Evolutionary conservation across 2,888 invertebrate species (phyloP), one percentile per base, ranked within the genome.

Genomic region (Boloria selene): DNA sequence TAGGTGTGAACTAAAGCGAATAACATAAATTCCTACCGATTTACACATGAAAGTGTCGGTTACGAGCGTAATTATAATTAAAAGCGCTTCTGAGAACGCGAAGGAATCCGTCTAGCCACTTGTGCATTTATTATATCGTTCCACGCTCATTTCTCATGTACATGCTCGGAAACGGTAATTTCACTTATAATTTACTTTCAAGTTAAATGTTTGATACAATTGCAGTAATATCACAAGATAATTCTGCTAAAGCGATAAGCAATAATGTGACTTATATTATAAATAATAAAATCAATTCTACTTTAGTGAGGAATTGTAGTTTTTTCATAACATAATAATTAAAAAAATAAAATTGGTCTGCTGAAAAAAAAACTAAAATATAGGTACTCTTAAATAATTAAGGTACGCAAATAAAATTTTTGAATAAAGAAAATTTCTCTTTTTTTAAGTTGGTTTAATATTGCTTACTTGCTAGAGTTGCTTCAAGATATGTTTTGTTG

Each of bases 381-480:
- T 45, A n/a, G n/a, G 2, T n/a, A 47, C 4, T 22, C 22, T 22
- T 22, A 22, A 22, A n/a, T n/a, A n/a, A 1, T 2, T 22, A 47
- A 47, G 1, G 13, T n/a, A 4, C 14, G 4, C n/a, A 6, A 16
- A 49, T 14, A 47, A n/a, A 13, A n/a, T 0, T 16, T 22, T 4
- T 16, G n/a, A 16, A 4, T 1, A 3, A 7, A 7, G n/a, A 7
- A 16, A 49, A 3, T 49, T 4, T 38, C 31, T 7, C 31, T 10
- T 38, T 38, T 10, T 7, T 10, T 7, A 38, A 38, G 31, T 38
- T 10, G 16, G n/a, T 49, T 49, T 16, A n/a, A 49, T 2, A 26
- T 13, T n/a, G 83, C 91, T 83, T 79, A 95, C 94, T 93, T 45
- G 86, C 85, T 53, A 97, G 86, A 47, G 95, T 94, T 1, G 93